Evolutionary conservation across 2,888 invertebrate genomes (phyloP), one percentile per base, ranked within the genome.

Genomic region (Periphyllus acericola): DNA sequence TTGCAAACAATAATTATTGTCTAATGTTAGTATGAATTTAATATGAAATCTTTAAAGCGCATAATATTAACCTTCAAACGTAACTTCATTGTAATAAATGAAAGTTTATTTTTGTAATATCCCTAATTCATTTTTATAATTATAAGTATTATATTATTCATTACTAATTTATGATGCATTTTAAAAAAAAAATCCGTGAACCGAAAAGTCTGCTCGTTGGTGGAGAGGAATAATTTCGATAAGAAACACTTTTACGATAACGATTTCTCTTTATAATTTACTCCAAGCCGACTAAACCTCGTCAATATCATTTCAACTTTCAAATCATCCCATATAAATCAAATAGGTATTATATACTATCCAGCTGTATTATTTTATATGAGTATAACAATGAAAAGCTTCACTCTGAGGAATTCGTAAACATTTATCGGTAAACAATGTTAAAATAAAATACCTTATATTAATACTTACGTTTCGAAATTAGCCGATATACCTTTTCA

Each of bases 251-350:
- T 76, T 66, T 76, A 76, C 76, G 75, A 83, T 83, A 83, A 55
- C 71, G 87, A 81, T 87, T 87, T 87, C 87, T 87, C 87, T 87
- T 87, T 34, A 66, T 60, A 36, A 74, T 83, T 40, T 76, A 84
- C 66, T 66, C 4, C 6, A 60, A 60, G 21, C 60, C 25, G 60
- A 60, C 17, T 40, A 40, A 66, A 60, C 40, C n/a, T 72, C 14
- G 52, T 74, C 21, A 76, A 76, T 76, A 14, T 66, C 32, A 66
- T 76, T 76, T 32, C 60, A 60, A 83, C 40, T 83, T 83, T 83
- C 83, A 75, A 75, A 40, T 66, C 29, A 60, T 40, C 32, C 34
- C 11, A 29, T 75, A 55, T 21, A 36, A 83, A 74, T 60, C 25
- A 75, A 83, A 75, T 40, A 29, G n/a, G 9, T 14, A 83, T 55